Evolutionary conservation across 2,113 vertebrate genomes (phyloP).

Genomic region (Carlito syrichta): DNA sequence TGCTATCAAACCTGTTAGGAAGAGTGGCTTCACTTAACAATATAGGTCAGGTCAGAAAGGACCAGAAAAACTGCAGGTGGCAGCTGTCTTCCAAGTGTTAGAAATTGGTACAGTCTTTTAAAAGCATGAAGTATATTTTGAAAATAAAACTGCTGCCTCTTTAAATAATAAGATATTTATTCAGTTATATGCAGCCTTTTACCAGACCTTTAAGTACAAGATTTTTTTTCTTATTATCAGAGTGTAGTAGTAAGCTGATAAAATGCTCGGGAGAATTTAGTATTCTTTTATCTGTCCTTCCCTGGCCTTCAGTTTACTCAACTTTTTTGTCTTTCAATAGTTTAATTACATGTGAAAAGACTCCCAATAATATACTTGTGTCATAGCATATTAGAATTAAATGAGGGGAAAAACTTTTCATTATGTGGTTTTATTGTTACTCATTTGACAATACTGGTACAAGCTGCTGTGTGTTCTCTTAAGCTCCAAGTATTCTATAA

Average conservation of each 20-base stretch:
- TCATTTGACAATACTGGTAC: constrained; percentile 78
- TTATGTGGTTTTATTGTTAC: constrained; percentile 79
- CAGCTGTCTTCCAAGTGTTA: background rate
- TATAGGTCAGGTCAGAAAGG: constrained; percentile 26
- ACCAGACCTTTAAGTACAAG: constrained; percentile 73
- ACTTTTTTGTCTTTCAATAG: constrained; percentile 70
- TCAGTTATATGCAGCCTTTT: constrained; percentile 73
- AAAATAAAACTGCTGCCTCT: constrained; percentile 50
- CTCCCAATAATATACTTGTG: constrained; percentile 77
- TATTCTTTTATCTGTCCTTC: constrained; percentile 84
- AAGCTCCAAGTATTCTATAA: constrained; percentile 80
- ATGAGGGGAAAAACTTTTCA: constrained; percentile 79
- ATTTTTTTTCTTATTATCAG: constrained; percentile 73
- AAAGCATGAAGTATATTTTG: constrained; percentile 29
- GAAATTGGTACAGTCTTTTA: constrained; percentile 27
- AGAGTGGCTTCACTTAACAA: background rate
- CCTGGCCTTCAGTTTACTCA: constrained; percentile 77
- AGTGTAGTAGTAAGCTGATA: constrained; percentile 80
- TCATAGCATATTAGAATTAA: constrained; percentile 81
- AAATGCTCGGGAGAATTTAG: constrained; percentile 79
- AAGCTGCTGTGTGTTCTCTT: constrained; percentile 68
- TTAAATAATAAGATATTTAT: constrained; percentile 79
- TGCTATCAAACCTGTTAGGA: background rate
- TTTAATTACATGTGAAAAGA: constrained; percentile 82
- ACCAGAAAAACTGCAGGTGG: background rate